Base-by-base conservation (phyloP, 1,140 invertebrate species). In the Drosophila setifemur region DNA sequence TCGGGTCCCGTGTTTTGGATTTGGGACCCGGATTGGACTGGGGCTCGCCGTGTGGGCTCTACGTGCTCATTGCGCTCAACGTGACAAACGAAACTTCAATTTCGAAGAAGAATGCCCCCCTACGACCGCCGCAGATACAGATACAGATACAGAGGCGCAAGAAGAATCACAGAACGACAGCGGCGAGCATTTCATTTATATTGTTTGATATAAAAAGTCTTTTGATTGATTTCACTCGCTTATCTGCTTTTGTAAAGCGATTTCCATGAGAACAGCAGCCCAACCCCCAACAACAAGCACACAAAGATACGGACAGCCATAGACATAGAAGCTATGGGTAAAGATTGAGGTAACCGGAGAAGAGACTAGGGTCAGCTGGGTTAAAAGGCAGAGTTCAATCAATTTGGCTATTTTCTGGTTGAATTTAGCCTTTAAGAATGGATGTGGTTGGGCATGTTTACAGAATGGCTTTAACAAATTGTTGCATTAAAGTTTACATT, bases 161-260 rank as follows among this genome's bases (percentile, higher is more conserved):
- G 26, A 23, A 40, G 14, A 58, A 43, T 25, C n/a, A 11, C 39
- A n/a, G n/a, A 60, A 43, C 31, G 52, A 35, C 47, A 79, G 39
- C 40, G 55, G 50, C 39, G 44, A 72, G 29, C 70, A 60, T 82
- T 83, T 77, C 60, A 77, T 83, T 82, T 72, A 54, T 45, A 82
- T 83, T 82, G 78, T 82, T 73, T 70, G 54, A 82, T 82, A 63
- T 69, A 73, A 83, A n/a, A 83, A 69, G 68, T 73, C 70, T 68
- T 82, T 83, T 83, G 73, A 83, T 83, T 85, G 79, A 85, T 85
- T 78, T 60, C 25, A 82, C 11, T 42, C 53, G 78, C 63, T 83
- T 85, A 73, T 73, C 69, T 73, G 53, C 53, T 70, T n/a, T 70
- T 73, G 69, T 74, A 61, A 60, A 73, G 33, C 63, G 78, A 83